Evolutionary conservation across 2,113 vertebrate species (phyloP).

Genomic region (Axis porcinus): DNA sequence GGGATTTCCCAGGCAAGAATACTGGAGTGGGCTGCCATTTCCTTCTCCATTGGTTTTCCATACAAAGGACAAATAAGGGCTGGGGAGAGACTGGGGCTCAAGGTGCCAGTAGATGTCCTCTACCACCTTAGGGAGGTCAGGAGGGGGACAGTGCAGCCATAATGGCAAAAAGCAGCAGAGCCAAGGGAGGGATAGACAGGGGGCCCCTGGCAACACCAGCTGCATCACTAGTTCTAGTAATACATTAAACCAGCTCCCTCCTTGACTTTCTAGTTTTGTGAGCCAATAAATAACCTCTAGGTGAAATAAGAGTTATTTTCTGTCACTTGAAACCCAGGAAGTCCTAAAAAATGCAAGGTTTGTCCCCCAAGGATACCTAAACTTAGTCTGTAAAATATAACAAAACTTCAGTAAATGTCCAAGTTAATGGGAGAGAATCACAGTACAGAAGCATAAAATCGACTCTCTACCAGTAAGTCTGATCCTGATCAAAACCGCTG

Average conservation of each 20-base stretch:
- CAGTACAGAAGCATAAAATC: background rate
- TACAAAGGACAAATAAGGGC: background rate
- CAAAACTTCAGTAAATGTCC: background rate
- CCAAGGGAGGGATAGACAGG: background rate
- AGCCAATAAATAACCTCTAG: background rate
- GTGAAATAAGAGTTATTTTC: background rate
- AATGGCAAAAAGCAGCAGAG: background rate
- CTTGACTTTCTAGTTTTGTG: background rate
- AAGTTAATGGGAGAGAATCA: background rate
- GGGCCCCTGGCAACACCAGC: background rate
- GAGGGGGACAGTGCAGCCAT: background rate
- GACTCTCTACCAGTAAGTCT: background rate
- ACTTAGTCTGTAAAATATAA: background rate
- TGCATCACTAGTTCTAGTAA: background rate
- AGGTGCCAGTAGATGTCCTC: background rate
- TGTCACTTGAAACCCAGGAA: background rate
- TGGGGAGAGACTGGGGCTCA: background rate
- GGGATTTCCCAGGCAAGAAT: background rate
- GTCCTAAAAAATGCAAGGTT: background rate
- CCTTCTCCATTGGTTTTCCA: background rate
- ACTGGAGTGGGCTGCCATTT: background rate
- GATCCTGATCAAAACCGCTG: background rate
- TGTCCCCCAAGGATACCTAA: background rate
- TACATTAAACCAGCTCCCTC: background rate
- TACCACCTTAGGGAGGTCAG: background rate